Base-by-base conservation (phyloP, 2,113 vertebrate genomes). In the Tiliqua scincoides region DNA sequence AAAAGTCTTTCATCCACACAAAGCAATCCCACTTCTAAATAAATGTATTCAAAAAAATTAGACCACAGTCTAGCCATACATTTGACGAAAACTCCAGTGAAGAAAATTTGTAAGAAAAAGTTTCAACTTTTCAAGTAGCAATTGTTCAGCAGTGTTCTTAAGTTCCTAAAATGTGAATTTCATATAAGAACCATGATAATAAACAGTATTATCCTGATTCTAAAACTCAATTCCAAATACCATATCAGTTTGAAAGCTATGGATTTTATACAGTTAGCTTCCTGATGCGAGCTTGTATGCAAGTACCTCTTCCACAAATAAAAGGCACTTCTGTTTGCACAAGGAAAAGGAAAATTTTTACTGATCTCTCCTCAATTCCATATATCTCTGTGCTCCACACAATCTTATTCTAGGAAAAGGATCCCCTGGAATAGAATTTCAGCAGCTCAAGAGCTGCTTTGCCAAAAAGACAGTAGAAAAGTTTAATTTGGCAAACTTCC, bases 171-270 rank as follows among this genome's bases (percentile, higher is more conserved):
- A 84, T 48, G 4, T 62, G n/a, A 88, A 87, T 72, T 10, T 10
- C 12, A 89, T 91, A 89, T 35, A 88, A 40, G 6, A 85, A 18
- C 10, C 77, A 65, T 63, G 68, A 21, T 87, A 54, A 91, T 88
- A 32, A 82, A 79, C 30, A 32, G n/a, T 40, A 9, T 67, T 27
- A 52, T n/a, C 25, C n/a, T 67, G 21, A 35, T 25, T n/a, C 30
- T n/a, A 48, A 30, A 52, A 68, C 48, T 81, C 17, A 68, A 52
- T 68, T 1, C 15, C 43, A 82, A 17, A 37, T 8, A 70, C n/a
- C 4, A 80, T 6, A 43, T 8, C 43, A 15, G 30, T 63, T 65
- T 37, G 48, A 80, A 80, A 30, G 10, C 10, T n/a, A 2, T 81
- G 63, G 40, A 81, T 68, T 30, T 52, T 18, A 32, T 18, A 81